A percentile compares a stretch with the other conserved stretches of the same genome.
Evolutionary conservation across 53 echinoderm and acorn worm genomes (phyloP).

Genomic region (Echinarachnius parma): DNA sequence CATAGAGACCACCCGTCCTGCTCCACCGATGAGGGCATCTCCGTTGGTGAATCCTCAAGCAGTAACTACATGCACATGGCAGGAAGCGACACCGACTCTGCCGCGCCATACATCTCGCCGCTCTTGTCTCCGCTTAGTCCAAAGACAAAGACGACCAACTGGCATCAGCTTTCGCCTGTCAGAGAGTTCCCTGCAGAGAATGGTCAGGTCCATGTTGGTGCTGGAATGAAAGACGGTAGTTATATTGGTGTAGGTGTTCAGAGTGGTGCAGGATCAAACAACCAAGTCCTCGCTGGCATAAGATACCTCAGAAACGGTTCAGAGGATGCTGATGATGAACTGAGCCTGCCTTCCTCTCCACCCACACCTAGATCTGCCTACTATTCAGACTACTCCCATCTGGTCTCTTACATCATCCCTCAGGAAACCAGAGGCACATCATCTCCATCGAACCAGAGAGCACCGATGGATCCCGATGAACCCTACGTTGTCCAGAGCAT

Average conservation of each 20-base stretch:
- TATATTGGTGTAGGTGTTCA: neutral
- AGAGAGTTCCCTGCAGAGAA: neutral
- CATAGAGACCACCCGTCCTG: neutral
- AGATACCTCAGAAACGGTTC: neutral
- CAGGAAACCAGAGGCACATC: no score
- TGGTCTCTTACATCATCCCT: no score
- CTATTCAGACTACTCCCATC: no score
- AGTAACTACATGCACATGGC: neutral
- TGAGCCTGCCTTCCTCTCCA: neutral
- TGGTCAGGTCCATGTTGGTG: neutral
- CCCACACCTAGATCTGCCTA: neutral
- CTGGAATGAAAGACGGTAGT: no score
- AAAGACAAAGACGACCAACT: no score
- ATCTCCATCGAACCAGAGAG: no score
- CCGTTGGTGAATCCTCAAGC: neutral
- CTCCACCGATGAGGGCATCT: constrained; percentile 1
- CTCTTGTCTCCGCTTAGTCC: no score
- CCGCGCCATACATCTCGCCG: neutral
- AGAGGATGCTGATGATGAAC: constrained; percentile 1
- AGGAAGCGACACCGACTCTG: neutral
- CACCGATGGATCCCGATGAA: no score
- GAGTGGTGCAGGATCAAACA: neutral
- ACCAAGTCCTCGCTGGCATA: neutral
- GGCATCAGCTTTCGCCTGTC: no score
- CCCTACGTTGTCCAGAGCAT: no score